Conservation (phyloP, 2,888 invertebrate genomes). For the Timema cristinae region DNA sequence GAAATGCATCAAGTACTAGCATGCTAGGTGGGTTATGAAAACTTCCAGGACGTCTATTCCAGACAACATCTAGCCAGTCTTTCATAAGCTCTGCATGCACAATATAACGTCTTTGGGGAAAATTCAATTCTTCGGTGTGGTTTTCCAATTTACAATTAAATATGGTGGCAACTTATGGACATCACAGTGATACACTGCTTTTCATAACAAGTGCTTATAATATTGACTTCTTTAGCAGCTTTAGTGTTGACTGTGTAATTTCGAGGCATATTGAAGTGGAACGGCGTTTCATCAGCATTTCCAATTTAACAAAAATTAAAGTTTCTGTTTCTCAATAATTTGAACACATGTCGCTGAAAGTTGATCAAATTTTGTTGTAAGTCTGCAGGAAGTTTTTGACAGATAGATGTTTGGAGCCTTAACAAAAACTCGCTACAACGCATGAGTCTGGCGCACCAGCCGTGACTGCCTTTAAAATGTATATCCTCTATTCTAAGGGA, state of each 20-base stretch:
- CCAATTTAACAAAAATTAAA: constrained; percentile 12
- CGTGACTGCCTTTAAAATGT: background rate
- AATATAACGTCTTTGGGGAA: constrained; percentile 16
- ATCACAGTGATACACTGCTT: constrained; percentile 17
- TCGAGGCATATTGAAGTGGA: constrained; percentile 19
- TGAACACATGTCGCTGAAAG: constrained; percentile 18
- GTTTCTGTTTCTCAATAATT: background rate
- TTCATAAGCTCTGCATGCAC: constrained; percentile 26
- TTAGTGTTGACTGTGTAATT: constrained; percentile 22
- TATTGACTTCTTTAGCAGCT: constrained; percentile 17
- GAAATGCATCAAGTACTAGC: constrained; percentile 28
- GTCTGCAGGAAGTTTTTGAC: background rate
- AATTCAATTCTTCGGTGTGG: constrained; percentile 21
- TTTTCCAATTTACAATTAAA: constrained; percentile 23
- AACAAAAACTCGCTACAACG: background rate
- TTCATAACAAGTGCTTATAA: constrained; percentile 15
- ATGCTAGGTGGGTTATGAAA: constrained; percentile 22
- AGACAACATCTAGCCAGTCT: constrained; percentile 29
- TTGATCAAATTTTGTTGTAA: constrained; percentile 20
- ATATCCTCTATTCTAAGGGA: background rate
- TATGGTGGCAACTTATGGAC: constrained; percentile 20
- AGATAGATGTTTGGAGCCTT: background rate
- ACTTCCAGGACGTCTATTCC: constrained; percentile 26
- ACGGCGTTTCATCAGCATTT: constrained; percentile 23
- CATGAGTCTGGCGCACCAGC: background rate